Conservation (phyloP, 2,888 invertebrate species). For the Sarcophaga rosellei region DNA sequence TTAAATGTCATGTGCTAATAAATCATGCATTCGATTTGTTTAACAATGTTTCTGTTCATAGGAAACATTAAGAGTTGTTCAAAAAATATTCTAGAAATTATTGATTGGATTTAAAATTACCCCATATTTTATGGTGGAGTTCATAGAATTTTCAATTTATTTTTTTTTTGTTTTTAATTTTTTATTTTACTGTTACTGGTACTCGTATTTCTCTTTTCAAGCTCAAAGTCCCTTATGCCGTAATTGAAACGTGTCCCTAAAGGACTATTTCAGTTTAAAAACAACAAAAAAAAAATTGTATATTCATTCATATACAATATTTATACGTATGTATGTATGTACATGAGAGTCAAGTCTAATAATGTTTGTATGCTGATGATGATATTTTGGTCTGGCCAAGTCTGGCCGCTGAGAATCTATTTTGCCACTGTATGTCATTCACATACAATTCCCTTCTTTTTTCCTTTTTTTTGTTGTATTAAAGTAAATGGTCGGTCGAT, state of each 20-base stretch:
- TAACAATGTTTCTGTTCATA: too few species aligned
- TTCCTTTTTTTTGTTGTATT: neutral
- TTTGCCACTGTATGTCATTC: constrained; percentile 30
- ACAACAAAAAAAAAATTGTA: constrained; percentile 41
- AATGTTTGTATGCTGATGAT: constrained; percentile 33
- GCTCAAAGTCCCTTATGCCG: constrained; percentile 62
- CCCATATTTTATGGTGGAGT: neutral
- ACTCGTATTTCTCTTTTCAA: constrained; percentile 30
- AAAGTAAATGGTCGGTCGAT: constrained; percentile 24
- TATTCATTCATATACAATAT: constrained; percentile 1
- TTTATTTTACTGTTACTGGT: neutral
- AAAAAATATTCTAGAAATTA: neutral
- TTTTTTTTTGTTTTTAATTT: constrained; percentile 18
- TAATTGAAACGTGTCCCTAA: constrained; percentile 68
- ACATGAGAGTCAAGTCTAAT: neutral
- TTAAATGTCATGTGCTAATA: too few species aligned
- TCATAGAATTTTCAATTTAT: constrained; percentile 45
- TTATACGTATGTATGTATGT: neutral
- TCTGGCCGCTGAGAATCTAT: constrained; percentile 30
- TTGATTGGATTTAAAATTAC: neutral
- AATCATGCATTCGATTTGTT: too few species aligned
- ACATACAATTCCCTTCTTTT: constrained; percentile 1
- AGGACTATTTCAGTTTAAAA: constrained; percentile 65
- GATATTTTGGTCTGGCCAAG: constrained; percentile 35
- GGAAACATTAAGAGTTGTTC: too few species aligned